Percentiles rank a stretch among this genome's conserved stretches.
phyloP scores from a whole-genome alignment of 2,888 invertebrate genomes.

The Xestia xanthographa region DNA sequence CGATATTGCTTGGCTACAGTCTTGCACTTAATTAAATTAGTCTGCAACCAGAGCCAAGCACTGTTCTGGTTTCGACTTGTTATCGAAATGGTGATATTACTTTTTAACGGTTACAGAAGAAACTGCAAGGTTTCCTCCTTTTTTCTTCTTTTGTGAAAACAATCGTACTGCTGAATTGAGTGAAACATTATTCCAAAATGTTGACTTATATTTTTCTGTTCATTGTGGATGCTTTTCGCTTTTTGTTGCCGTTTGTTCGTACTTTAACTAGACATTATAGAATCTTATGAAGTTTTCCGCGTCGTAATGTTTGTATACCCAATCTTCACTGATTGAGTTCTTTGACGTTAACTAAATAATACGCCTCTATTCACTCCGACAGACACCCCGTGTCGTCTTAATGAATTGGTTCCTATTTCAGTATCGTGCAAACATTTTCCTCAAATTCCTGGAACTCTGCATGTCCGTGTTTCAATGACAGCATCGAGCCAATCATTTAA shows the following conservation, averaged over 20 bases:
- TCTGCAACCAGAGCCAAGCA: slow-evolving; percentile 2
- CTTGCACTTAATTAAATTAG: slow-evolving; percentile 4
- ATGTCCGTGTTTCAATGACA: slow-evolving; percentile 50
- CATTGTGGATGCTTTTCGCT: background rate
- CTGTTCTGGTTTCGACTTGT: slow-evolving; percentile 10
- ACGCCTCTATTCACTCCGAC: background rate
- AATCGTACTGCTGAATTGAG: background rate
- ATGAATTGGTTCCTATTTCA: slow-evolving; percentile 18
- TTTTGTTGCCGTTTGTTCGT: background rate
- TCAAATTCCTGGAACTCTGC: slow-evolving; percentile 17
- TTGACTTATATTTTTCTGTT: background rate
- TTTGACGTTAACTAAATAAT: background rate
- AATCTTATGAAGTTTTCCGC: background rate
- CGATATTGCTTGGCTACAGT: background rate
- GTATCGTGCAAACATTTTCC: slow-evolving; percentile 24
- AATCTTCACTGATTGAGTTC: background rate
- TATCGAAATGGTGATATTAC: slow-evolving; percentile 54
- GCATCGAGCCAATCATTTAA: slow-evolving; percentile 72
- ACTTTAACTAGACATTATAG: background rate
- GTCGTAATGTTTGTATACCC: background rate
- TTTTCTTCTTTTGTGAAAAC: slow-evolving; percentile 37
- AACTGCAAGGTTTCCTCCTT: slow-evolving; percentile 52
- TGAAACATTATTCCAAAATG: background rate
- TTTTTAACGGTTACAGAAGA: slow-evolving; percentile 62
- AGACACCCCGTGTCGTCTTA: slow-evolving; percentile 5